phyloP scores from a whole-genome alignment of 2,888 invertebrate species.

The Idaea straminata region DNA sequence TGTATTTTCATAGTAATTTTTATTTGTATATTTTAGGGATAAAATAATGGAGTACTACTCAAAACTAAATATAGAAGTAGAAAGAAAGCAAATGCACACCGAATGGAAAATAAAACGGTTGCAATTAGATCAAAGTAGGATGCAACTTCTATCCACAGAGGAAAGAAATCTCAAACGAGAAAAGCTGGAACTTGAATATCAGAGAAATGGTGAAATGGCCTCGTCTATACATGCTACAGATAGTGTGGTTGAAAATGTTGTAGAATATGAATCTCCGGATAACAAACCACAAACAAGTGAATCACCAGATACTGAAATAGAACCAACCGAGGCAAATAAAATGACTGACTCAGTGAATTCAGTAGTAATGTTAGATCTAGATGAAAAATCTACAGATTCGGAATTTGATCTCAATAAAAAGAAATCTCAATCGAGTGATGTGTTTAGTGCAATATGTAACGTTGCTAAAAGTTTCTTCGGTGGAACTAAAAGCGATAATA shows the following conservation, averaged over 20 bases:
- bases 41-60: slow-evolving; percentile 83
- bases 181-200: slow-evolving; percentile 71
- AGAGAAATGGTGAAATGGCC: slow-evolving; percentile 61
- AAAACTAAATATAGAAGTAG: slow-evolving; percentile 81
- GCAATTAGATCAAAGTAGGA: slow-evolving; percentile 66
- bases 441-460: slow-evolving; percentile 60
- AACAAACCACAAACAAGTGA: neutral
- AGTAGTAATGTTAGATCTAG: slow-evolving; percentile 25
- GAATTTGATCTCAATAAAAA: slow-evolving; percentile 36
- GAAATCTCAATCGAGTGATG: slow-evolving; percentile 47
- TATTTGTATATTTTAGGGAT: slow-evolving; percentile 58
- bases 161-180: slow-evolving; percentile 79
- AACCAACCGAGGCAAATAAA: slow-evolving; percentile 7
- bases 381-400: slow-evolving; percentile 26
- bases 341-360: slow-evolving; percentile 34
- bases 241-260: slow-evolving; percentile 34
- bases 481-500: slow-evolving; percentile 38
- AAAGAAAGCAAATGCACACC: slow-evolving; percentile 76
- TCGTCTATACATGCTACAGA: slow-evolving; percentile 59
- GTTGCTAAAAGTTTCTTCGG: slow-evolving; percentile 62
- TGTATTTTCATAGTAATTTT: neutral
- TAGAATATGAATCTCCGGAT: neutral
- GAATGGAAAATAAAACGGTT: slow-evolving; percentile 79
- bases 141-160: slow-evolving; percentile 71
- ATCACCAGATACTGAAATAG: neutral